A percentile compares a stretch with the other conserved stretches of the same genome.
Conservation (phyloP, 2,797 vertebrate genomes). For the Cynodonichthys magdalenae region DNA sequence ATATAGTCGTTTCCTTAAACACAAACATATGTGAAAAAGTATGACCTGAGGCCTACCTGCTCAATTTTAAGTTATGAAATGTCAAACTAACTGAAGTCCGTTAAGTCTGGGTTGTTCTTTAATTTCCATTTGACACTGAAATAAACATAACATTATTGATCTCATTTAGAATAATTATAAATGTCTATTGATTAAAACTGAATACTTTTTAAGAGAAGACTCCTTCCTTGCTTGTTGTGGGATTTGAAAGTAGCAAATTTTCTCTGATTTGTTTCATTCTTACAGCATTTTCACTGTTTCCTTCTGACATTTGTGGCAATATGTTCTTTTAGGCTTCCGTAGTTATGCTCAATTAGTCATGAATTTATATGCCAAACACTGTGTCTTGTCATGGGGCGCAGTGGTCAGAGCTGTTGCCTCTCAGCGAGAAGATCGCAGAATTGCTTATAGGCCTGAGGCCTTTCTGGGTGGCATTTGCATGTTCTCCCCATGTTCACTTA, state of each 20-base stretch:
- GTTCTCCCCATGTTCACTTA: too few relatives aligned
- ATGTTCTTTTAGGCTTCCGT: slow-evolving; percentile 45
- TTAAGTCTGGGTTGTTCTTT: neutral
- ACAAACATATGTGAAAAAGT: neutral
- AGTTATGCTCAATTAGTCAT: slow-evolving; percentile 26
- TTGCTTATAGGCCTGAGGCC: too few relatives aligned
- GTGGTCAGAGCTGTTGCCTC: too few relatives aligned
- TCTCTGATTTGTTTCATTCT: slow-evolving; percentile 30
- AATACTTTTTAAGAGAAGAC: slow-evolving; percentile 12
- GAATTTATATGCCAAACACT: slow-evolving; percentile 38
- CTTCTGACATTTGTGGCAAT: slow-evolving; percentile 36
- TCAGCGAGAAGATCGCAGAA: too few relatives aligned
- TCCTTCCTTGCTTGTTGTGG: neutral
- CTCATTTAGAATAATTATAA: neutral
- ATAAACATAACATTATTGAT: neutral
- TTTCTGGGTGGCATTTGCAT: too few relatives aligned
- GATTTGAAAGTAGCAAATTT: slow-evolving; percentile 16
- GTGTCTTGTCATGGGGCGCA: slow-evolving; percentile 5
- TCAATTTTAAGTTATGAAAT: slow-evolving; percentile 11
- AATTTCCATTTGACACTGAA: slow-evolving; percentile 7
- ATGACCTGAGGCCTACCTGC: slow-evolving; percentile 1
- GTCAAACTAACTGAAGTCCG: slow-evolving; percentile 7
- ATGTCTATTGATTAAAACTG: neutral
- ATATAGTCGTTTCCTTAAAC: slow-evolving; percentile 11
- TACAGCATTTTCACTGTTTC: slow-evolving; percentile 28